Evolutionary conservation across 2,888 invertebrate genomes (phyloP), one percentile per base, ranked within the genome.

Genomic region (Xanthia togata): DNA sequence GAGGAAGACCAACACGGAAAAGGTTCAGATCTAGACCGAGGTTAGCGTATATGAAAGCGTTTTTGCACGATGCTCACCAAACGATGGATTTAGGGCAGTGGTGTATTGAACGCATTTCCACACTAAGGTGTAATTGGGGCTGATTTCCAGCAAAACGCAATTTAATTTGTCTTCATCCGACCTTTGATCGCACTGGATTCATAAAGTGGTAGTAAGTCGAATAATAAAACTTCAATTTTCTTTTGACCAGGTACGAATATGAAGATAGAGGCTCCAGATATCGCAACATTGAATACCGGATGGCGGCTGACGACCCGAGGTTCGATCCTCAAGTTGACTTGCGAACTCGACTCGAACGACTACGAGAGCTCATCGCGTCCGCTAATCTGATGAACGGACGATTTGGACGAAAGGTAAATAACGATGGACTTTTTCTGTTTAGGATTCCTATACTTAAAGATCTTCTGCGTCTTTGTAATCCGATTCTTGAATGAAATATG

Each of bases 301-400:
- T 96, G 96, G 96, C 96, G 57, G 96, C 96, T 38, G 96, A 96
- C 90, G 96, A 96, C 89, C 96, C 96, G n/a, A 95, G 96, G 85
- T 96, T 96, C 89, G 96, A 96, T 89, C 96, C 96, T 62, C 96
- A 96, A 87, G 95, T 96, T 76, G 96, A 96, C 87, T 89, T 97
- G 76, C 93, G 92, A 85, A 96, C 96, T 83, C 95, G 97, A 50
- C 94, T 96, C 65, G 96, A 95, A 82, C 93, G 93, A 55, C 89
- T 97, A 81, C 96, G 96, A 70, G 95, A 96, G 38, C 96, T 97
- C 85, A 96, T 97, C 83, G 97, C 98, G n/a, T 97, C 97, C 78
- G 97, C 98, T 87, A 98, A 98, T 92, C 96, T 98, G 90, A 98
- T 98, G 92, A 98, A 98, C 92, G 98, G 97, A 91, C 97, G 97